Base-by-base conservation (phyloP, 1,140 invertebrate genomes). In the Bombus picipes region DNA sequence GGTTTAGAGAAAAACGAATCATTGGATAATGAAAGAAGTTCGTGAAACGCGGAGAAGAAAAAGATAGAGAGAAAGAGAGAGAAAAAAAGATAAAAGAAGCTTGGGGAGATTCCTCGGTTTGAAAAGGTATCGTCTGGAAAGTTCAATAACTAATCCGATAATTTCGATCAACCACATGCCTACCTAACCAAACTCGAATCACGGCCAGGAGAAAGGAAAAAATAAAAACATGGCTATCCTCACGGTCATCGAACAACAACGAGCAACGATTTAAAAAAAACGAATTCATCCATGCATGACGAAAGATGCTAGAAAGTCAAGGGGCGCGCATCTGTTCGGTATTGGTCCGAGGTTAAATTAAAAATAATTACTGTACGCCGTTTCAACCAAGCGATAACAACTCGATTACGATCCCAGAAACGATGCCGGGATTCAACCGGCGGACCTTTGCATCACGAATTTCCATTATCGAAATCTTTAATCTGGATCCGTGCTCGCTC, bases 381-480 rank as follows among this genome's bases (percentile, higher is more conserved):
- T 32, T 81, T 41, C 59, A 86, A 77, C 81, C 57, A 71, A 82
- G 57, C 78, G 86, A 87, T 90, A 90, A 90, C 82, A 78, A 87
- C 78, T 82, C 65, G 88, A 90, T 90, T 90, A 87, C 62, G 62
- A 87, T 89, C 85, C 75, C 57, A 47, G 83, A 41, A 65, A 78
- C 47, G 87, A 74, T 85, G 68, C 78, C 73, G 57, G 78, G 71
- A 57, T 66, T 53, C 72, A 39, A 53, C 47, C 84, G 43, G 65
- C 81, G 65, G 70, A 66, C 71, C 73, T 82, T 84, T 79, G 85
- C 84, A 84, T 90, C 84, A 83, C 83, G 84, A 88, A 89, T 87
- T 89, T 89, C 87, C 83, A 83, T 87, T 87, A 89, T 85, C 86
- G 43, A 83, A 65, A 90, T 89, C 71, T 87, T 78, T 77, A 62